Evolutionary conservation across 2,797 vertebrate species (phyloP).

Genomic region (Hemitrygon akajei): DNA sequence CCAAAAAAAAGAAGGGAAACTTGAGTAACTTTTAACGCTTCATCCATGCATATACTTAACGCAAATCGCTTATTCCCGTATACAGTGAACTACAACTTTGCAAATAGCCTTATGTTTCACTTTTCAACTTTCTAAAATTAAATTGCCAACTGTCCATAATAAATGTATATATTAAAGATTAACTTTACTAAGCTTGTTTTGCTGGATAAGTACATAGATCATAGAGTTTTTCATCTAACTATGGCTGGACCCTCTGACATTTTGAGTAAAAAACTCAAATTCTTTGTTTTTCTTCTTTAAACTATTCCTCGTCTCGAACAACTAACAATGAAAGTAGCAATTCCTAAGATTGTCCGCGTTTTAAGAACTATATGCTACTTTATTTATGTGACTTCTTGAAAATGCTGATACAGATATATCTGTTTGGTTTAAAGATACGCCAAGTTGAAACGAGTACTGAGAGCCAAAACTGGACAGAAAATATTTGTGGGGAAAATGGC

Average conservation of each 20-base stretch:
- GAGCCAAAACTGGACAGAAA: not conserved
- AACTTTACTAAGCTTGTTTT: not conserved
- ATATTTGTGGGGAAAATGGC: not conserved
- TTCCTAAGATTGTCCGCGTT: not conserved
- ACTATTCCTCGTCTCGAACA: not conserved
- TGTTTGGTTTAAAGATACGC: not conserved
- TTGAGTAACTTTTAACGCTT: not conserved
- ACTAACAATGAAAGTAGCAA: not conserved
- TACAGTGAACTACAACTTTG: not conserved
- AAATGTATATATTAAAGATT: not conserved
- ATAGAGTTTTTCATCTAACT: not conserved
- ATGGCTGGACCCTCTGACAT: not conserved
- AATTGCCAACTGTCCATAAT: not conserved
- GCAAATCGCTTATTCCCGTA: not conserved
- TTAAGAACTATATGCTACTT: not conserved
- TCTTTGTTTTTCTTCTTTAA: not conserved
- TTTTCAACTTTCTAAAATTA: not conserved
- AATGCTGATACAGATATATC: not conserved
- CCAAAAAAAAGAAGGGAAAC: not conserved
- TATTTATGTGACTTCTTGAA: not conserved
- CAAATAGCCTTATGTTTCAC: not conserved
- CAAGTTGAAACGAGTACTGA: not conserved
- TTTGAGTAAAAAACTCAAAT: not conserved
- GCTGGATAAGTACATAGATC: too few species aligned
- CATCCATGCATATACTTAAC: not conserved